Evolutionary conservation across 2,797 vertebrate genomes (phyloP), one percentile per base, ranked within the genome.

Genomic region (Erpetoichthys calabaricus): DNA sequence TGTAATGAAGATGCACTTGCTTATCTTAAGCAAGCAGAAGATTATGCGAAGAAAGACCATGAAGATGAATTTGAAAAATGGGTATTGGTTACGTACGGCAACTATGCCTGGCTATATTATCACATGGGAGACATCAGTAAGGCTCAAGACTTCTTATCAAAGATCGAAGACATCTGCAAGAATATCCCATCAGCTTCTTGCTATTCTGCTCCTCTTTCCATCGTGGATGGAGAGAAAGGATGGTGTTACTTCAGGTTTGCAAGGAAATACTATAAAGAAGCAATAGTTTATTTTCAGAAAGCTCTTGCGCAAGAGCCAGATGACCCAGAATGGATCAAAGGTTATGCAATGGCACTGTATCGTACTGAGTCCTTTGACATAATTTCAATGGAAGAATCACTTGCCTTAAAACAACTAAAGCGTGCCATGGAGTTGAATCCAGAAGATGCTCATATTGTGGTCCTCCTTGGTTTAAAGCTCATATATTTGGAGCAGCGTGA

Each of bases 41-140:
- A 77, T 63, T 55, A 46, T 43, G 57, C 70, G 52, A 25, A 62
- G 53, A 58, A 61, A 50, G 6, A 51, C 41, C 9, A 76, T 45
- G 64, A 75, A 6, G 53, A 67, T 42, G 66, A 75, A 56, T 62
- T 66, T 46, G 62, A 73, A 55, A 70, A 68, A 44, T 67, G 56
- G 60, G 82, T 77, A 57, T 67, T 89, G 57, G 73, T 88, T 59
- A 82, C 75, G 2, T 87, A 81, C 80, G 81, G 82, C 46, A 80
- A 86, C 57, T 78, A 78, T 8, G 80, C 84, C 8, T 89, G 87
- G 86, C 56, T 84, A 9, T 72, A 81, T 62, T 88, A 82, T 59
- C 66, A 79, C 60, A 74, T 75, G 71, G 52, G 57, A 3, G 70
- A 65, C 45, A 67, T 73, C 3, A 1, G 63, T 42, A 68, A 82